Conservation (phyloP, 1,140 invertebrate genomes). For the Trichonephila inaurata region DNA sequence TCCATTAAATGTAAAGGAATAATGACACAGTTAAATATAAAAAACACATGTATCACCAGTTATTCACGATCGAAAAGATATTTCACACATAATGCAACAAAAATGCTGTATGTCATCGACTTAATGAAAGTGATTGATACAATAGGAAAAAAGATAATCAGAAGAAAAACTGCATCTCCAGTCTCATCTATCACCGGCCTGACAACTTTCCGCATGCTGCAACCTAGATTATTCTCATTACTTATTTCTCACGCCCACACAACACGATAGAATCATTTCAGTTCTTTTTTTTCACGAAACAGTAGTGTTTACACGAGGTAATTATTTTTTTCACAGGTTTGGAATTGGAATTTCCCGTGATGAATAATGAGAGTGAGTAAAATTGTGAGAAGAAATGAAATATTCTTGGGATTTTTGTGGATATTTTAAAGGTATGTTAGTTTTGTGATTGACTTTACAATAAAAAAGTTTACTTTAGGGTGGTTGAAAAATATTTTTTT, state of each 20-base stretch:
- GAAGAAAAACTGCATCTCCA: constrained; percentile 1
- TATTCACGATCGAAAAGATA: neutral
- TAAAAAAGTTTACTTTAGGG: too few relatives aligned
- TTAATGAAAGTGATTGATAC: constrained; percentile 64
- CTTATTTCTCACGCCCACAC: neutral
- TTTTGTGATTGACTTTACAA: too few relatives aligned
- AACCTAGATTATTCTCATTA: constrained; percentile 49
- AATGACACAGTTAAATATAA: neutral
- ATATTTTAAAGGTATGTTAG: neutral
- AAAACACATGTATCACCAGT: neutral
- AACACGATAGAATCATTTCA: neutral
- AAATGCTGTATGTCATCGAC: constrained; percentile 47
- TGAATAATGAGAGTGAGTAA: neutral
- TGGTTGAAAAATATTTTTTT: too few relatives aligned
- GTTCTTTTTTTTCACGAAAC: neutral
- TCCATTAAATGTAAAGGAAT: neutral
- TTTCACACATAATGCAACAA: constrained; percentile 38
- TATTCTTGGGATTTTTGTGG: neutral
- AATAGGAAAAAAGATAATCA: constrained; percentile 54
- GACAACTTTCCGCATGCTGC: constrained; percentile 5
- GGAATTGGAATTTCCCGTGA: neutral
- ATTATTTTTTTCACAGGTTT: neutral
- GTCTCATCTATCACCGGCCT: constrained; percentile 49
- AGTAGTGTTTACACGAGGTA: neutral
- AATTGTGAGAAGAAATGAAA: neutral